Percentiles rank a stretch among this genome's conserved stretches.
phyloP scores from a whole-genome alignment of 2,113 vertebrate species.

The Climacteris rufus region DNA sequence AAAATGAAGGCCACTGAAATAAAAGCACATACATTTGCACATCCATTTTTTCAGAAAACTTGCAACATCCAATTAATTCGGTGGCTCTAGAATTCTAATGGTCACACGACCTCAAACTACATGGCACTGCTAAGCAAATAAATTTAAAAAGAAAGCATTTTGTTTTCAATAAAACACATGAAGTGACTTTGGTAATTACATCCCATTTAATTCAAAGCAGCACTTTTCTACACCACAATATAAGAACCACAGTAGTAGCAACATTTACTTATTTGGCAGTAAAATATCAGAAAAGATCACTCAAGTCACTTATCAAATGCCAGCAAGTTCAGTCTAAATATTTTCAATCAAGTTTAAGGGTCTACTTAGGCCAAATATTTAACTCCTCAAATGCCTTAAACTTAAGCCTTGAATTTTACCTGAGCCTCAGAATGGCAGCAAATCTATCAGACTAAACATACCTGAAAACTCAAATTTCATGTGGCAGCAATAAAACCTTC shows the following conservation, averaged over 20 bases:
- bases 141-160: not conserved
- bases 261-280: not conserved
- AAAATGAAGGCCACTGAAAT: not conserved
- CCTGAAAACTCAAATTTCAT: not conserved
- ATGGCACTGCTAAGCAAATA: fast-evolving
- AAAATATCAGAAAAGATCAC: not conserved
- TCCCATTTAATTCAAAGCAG: not conserved
- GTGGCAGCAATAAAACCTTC: not conserved
- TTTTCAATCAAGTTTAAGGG: not conserved
- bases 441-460: not conserved
- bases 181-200: not conserved
- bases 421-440: not conserved
- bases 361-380: not conserved
- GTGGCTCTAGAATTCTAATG: not conserved
- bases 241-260: not conserved
- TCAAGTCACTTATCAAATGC: not conserved
- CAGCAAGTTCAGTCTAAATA: not conserved
- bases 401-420: not conserved
- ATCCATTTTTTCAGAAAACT: too few species aligned
- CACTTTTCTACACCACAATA: not conserved
- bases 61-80: not conserved
- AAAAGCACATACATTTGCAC: too few species aligned
- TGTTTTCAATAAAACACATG: not conserved
- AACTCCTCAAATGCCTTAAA: not conserved
- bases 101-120: not conserved